Evolutionary conservation across 2,888 invertebrate species (phyloP), one percentile per base, ranked within the genome.

Genomic region (Dicyrtomina minuta): DNA sequence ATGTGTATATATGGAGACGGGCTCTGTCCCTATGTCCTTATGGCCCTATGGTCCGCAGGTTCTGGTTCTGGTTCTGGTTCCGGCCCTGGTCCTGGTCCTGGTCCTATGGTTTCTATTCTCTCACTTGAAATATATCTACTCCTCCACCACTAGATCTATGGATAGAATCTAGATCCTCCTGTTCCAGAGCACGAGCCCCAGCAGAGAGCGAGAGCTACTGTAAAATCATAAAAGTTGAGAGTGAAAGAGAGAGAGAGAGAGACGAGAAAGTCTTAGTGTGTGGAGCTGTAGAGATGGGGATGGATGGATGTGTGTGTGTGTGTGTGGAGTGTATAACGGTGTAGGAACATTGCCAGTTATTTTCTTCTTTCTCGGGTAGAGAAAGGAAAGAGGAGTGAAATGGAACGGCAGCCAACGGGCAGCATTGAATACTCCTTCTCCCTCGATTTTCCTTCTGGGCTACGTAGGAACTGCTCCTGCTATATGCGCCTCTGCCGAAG

Each of bases 301-400:
- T 20, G 24, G 53, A 53, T 12, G 56, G 56, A 56, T 33, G 33
- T 20, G 49, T 20, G 49, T 22, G 49, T 22, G 49, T n/a, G n/a
- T n/a, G n/a, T n/a, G n/a, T n/a, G n/a, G n/a, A n/a, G n/a, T n/a
- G n/a, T n/a, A n/a, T n/a, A n/a, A n/a, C 49, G 10, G 49, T 49
- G 10, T 33, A 56, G 56, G 56, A 17, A 56, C 56, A 56, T 15
- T 56, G 56, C 56, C 56, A 56, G 56, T 56, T n/a, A n/a, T 56
- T 27, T 56, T 4, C 56, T 27, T 5, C 33, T 3, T 1, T n/a
- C 49, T 12, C 8, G 43, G 49, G 17, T 20, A 49, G 10, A n/a
- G n/a, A 20, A 49, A 49, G 49, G 15, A 49, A n/a, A n/a, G n/a
- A n/a, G n/a, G n/a, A n/a, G n/a, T n/a, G n/a, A n/a, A n/a, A n/a